Evolutionary conservation across 2,888 invertebrate genomes (phyloP).

Genomic region (Drosophila mettleri): DNA sequence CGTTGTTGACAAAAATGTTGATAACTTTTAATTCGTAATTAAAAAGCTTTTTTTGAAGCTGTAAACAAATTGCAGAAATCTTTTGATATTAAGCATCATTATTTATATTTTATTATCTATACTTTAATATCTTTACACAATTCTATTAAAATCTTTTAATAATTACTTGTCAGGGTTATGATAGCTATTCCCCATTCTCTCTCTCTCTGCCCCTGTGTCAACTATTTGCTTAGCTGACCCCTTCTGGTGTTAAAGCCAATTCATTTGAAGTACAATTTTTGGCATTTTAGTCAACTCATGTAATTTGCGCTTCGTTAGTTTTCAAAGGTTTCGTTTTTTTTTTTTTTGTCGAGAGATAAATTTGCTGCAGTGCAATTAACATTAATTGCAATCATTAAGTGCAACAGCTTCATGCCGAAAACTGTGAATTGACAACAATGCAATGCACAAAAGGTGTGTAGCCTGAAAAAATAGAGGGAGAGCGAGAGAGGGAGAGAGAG

Average conservation of each 20-base stretch:
- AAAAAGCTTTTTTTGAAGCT: too few species aligned
- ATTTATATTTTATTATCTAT: too few species aligned
- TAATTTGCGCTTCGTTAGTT: conserved; percentile 2
- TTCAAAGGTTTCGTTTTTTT: conserved; percentile 27
- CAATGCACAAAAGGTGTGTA: conserved; percentile 6
- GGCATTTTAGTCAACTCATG: conserved; percentile 29
- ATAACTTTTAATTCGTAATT: too few species aligned
- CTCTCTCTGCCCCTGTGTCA: neutral
- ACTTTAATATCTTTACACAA: too few species aligned
- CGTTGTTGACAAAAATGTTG: too few species aligned
- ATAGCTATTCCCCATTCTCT: neutral
- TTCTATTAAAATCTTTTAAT: neutral
- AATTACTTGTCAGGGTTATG: neutral
- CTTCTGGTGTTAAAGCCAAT: neutral
- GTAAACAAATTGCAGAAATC: too few species aligned
- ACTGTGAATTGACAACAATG: conserved; percentile 46
- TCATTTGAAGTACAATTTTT: conserved; percentile 13
- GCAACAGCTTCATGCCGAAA: conserved; percentile 69
- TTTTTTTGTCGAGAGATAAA: conserved; percentile 27
- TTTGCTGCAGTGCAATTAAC: conserved; percentile 66
- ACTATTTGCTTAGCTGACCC: neutral
- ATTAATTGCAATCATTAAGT: conserved; percentile 77
- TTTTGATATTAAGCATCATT: too few species aligned
- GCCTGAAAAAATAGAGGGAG: too few species aligned
- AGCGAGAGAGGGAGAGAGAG: neutral